Base-by-base conservation (phyloP, 2,797 vertebrate species). In the Diplodus puntazzo region DNA sequence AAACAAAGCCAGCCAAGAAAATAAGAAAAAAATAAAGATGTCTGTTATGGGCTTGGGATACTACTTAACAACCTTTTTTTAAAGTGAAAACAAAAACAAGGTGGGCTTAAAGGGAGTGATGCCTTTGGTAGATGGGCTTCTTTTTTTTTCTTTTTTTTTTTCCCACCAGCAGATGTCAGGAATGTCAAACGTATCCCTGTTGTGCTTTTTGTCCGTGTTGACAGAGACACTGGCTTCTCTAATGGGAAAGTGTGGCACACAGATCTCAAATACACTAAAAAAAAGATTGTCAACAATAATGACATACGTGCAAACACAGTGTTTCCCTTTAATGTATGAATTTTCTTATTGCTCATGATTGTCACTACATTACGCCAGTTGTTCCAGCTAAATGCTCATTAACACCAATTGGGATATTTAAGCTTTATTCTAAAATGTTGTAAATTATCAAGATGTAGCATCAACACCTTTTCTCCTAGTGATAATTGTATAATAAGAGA, bases 141-240 rank as follows among this genome's bases (percentile, higher is more conserved):
- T 66, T 12, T 13, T 20, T 25, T 3, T 49, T 20, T 25, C 25
- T 49, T 66, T 12, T 21, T 20, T 25, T 25, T 49, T 21, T 20
- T 49, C 4, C 8, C 39, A 74, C 92, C 90, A 92, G 86, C 70
- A 92, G 91, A 84, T 87, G 92, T 89, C 92, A 93, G 86, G 66
- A 75, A 82, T 82, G 86, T 77, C 77, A 80, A 80, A 75, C 11
- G 18, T 62, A 58, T 71, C 58, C 30, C 20, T 59, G 12, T 60
- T 30, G 59, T 45, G 52, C 5, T 52, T 21, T 42, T 9, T 25
- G 18, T 59, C 27, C 52, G 11, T 55, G n/a, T 53, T 49, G 62
- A 74, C 25, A 52, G 34, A 50, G 49, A 21, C 23, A 49, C 27
- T 59, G 39, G 6, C 52, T 23, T 21, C 13, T 27, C 23, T 62